A percentile compares a stretch with the other conserved stretches of the same genome.
Evolutionary conservation across 2,888 invertebrate species (phyloP).

Genomic region (Lasioglossum villosulum): DNA sequence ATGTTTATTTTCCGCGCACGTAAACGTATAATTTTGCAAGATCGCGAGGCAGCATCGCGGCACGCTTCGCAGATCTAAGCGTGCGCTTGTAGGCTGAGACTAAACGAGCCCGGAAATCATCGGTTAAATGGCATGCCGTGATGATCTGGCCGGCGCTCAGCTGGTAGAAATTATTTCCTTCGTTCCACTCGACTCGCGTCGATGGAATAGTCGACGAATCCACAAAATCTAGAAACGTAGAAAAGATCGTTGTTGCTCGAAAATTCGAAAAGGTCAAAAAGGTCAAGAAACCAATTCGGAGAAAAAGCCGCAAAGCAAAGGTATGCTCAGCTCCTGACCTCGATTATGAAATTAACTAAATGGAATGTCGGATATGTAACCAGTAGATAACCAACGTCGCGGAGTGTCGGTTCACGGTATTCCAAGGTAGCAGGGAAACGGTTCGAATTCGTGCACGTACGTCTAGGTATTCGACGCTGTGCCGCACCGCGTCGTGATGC

Average conservation of each 20-base stretch:
- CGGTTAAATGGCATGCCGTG: constrained; percentile 36
- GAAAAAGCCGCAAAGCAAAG: background rate
- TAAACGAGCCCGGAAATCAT: constrained; percentile 50
- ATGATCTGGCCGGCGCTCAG: constrained; percentile 24
- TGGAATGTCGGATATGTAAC: background rate
- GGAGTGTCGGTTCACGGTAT: background rate
- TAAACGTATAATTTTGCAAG: background rate
- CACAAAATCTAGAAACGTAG: background rate
- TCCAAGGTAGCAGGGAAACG: background rate
- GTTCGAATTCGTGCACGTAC: background rate
- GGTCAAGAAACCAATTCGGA: background rate
- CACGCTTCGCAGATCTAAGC: constrained; percentile 14
- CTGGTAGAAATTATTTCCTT: constrained; percentile 34
- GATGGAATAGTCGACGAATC: background rate
- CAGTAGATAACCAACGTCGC: background rate
- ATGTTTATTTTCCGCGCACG: constrained; percentile 2
- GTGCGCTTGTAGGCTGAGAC: constrained; percentile 12
- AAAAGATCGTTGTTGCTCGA: background rate
- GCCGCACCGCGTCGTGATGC: constrained; percentile 52
- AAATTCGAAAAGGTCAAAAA: background rate
- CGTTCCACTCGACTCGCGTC: constrained; percentile 25
- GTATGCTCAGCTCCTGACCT: background rate
- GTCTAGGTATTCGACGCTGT: constrained; percentile 24
- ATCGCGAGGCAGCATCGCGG: background rate
- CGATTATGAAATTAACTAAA: constrained; percentile 1